Evolutionary conservation across 2,888 invertebrate species (phyloP).

Genomic region (Asteroscopus sphinx): DNA sequence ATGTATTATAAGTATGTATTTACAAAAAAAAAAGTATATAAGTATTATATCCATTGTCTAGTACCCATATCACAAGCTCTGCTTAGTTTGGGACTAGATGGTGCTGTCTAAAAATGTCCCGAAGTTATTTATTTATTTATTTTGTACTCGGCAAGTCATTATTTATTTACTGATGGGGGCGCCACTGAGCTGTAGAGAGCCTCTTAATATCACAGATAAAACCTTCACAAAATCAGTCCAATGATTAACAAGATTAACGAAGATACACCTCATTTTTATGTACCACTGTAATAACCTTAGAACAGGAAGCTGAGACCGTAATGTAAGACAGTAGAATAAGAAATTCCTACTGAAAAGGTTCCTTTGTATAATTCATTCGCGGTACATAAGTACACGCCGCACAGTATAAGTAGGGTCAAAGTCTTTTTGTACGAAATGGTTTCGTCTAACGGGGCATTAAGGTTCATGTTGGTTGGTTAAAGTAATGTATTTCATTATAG

Average conservation of each 20-base stretch:
- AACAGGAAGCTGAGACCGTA: conserved; percentile 59
- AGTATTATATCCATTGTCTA: too few species aligned
- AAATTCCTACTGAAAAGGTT: conserved; percentile 61
- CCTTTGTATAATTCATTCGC: conserved; percentile 70
- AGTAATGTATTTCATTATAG: conserved; percentile 34
- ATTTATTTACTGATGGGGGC: too few species aligned
- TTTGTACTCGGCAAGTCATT: too few species aligned
- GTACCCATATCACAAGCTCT: too few species aligned
- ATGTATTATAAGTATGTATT: too few species aligned
- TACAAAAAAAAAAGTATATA: too few species aligned
- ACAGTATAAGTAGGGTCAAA: conserved; percentile 64
- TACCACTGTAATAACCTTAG: conserved; percentile 53
- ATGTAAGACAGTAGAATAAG: conserved; percentile 69
- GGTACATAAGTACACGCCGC: conserved; percentile 55
- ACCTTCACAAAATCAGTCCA: conserved; percentile 17
- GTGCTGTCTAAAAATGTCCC: too few species aligned
- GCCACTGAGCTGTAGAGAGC: too few species aligned
- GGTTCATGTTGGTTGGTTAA: conserved; percentile 26
- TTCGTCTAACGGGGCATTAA: conserved; percentile 36
- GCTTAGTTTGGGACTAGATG: too few species aligned
- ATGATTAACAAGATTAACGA: conserved; percentile 27
- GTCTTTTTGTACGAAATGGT: conserved; percentile 48
- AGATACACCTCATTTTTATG: conserved; percentile 33
- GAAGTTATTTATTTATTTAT: too few species aligned
- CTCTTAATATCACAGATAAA: too few species aligned